Conservation (phyloP, 1,140 invertebrate species). For the Holotrichia oblita region DNA sequence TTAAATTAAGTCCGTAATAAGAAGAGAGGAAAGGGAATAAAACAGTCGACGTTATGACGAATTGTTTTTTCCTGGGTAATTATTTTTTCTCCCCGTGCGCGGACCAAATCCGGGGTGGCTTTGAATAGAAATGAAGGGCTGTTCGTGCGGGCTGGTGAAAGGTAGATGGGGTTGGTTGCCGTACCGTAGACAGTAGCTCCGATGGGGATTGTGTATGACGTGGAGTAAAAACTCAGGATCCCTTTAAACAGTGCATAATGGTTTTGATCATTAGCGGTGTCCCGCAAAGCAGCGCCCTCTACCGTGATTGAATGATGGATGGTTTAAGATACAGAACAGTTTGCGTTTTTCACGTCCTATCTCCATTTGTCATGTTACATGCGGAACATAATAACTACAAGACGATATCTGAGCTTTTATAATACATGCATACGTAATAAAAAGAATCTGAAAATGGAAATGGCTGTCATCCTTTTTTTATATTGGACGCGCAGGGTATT, state of each 20-base stretch:
- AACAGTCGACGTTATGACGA: conserved; percentile 32
- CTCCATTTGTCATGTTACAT: conserved; percentile 36
- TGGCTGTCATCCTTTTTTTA: too few species aligned
- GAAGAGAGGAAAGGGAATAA: neutral
- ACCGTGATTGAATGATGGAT: conserved; percentile 54
- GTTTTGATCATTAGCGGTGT: conserved; percentile 55
- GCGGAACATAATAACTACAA: neutral
- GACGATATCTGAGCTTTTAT: neutral
- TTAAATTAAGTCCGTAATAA: conserved; percentile 30
- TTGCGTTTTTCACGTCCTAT: neutral
- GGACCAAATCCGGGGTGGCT: neutral
- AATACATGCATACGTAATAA: too few species aligned
- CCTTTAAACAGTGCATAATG: conserved; percentile 52
- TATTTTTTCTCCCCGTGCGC: conserved; percentile 39
- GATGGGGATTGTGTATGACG: conserved; percentile 42
- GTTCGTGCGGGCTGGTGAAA: neutral
- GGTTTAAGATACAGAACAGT: conserved; percentile 43
- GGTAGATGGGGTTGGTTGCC: neutral
- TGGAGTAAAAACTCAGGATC: conserved; percentile 42
- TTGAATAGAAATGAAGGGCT: conserved; percentile 43
- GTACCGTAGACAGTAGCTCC: neutral
- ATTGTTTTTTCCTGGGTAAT: conserved; percentile 43
- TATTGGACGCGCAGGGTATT: too few species aligned
- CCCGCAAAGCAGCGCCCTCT: conserved; percentile 44
- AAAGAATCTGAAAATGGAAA: too few species aligned